These are phyloP conservation scores for Tetramorium parvispinum DNA, from an alignment of 1,140 invertebrate species.

Conservation along the genomic window DNA sequence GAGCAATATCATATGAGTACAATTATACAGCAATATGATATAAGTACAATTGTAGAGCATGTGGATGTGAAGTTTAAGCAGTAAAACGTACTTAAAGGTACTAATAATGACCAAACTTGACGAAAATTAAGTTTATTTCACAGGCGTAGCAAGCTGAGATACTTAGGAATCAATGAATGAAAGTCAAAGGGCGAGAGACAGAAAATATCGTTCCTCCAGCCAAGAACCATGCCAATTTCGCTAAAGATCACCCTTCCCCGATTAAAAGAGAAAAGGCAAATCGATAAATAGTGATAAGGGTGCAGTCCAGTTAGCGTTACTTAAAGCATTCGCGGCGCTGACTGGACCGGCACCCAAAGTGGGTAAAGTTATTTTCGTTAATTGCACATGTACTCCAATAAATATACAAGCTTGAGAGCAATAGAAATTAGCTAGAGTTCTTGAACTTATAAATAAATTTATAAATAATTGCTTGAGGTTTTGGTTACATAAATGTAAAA, in stretches of 20 bases:
- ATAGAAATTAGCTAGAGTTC: not conserved
- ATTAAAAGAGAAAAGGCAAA: slow-evolving; percentile 48
- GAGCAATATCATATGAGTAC: not conserved
- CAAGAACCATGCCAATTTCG: slow-evolving; percentile 75
- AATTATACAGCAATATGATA: not conserved
- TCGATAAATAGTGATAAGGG: slow-evolving; percentile 46
- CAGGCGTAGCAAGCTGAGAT: slow-evolving; percentile 81
- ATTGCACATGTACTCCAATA: slow-evolving; percentile 60
- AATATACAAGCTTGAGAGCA: not conserved
- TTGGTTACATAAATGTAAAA: not conserved
- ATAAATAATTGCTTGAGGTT: slow-evolving; percentile 4
- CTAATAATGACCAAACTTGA: slow-evolving; percentile 69
- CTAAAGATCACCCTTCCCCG: slow-evolving; percentile 44
- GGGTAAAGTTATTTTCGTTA: slow-evolving; percentile 62
- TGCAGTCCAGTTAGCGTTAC: slow-evolving; percentile 14
- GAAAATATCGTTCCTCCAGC: slow-evolving; percentile 77
- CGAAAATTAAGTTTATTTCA: slow-evolving; percentile 82
- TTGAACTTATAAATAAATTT: not conserved
- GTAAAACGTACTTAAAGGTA: not conserved
- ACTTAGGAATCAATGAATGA: slow-evolving; percentile 79
- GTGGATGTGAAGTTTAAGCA: not conserved
- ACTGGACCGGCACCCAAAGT: slow-evolving; percentile 12
- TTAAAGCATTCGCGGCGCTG: not conserved
- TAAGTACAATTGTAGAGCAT: not conserved
- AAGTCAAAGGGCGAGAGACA: slow-evolving; percentile 78